Evolutionary conservation across 2,113 vertebrate genomes (phyloP), one percentile per base, ranked within the genome.

Genomic region (Cochlearius cochlearius): DNA sequence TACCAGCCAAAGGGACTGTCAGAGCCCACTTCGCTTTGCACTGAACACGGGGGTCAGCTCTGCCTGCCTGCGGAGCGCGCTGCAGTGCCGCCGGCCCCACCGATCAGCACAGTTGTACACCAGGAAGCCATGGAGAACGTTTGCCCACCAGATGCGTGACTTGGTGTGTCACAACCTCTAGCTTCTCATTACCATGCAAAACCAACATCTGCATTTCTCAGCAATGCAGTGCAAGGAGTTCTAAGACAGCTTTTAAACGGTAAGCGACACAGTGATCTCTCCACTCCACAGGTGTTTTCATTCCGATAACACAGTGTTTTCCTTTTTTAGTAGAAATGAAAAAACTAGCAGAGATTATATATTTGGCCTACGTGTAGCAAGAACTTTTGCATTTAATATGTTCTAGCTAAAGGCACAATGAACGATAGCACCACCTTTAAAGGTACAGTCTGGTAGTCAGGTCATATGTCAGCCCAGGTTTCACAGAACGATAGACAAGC

Each of bases 51-150:
- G 32, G 58, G 12, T 58, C 60, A 53, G 83, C 45, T 39, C 60
- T 43, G 45, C 39, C 15, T 30, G 25, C 68, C 64, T 49, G 6
- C 38, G 1, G 5, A 17, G 39, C 1, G 0, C 38, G 59, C 63
- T 36, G 67, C 30, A 39, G n/a, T 15, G 36, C 39, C 47, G 22
- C 38, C 2, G 1, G 6, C 41, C 77, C 26, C 69, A 16, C 13
- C 4, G 1, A 23, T 3, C 62, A 71, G 45, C 27, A 19, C 23
- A 9, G 2, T 0, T 10, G 32, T 17, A 36, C n/a, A 25, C 36
- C 34, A 22, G 2, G 19, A 64, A 87, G 58, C 34, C 25, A 19
- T 11, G 18, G 49, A 2, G 17, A 67, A 34, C 0, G 0, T 23
- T 20, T 59, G n/a, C 17, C 58, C 26, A 20, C 9, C 11, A 39